These are phyloP conservation scores for Antedon bifida DNA, from an alignment of 35 echinoderm and acorn worm genomes.

Conservation along the genomic window DNA sequence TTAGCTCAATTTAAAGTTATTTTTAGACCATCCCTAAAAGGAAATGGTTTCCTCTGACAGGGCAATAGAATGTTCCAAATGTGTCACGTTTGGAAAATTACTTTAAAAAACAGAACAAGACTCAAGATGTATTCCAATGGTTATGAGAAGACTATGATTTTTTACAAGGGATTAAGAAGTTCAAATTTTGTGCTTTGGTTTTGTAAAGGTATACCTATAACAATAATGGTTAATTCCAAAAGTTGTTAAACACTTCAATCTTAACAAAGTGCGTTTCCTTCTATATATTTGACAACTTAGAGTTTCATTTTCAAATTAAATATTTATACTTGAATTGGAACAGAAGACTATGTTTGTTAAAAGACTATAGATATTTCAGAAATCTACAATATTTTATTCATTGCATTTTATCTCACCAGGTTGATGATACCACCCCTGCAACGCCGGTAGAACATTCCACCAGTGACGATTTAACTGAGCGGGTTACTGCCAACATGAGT, in stretches of 20 bases:
- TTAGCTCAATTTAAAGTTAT: no score
- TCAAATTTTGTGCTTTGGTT: no score
- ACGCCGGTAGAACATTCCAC: neutral
- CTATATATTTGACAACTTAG: neutral
- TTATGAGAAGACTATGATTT: no score
- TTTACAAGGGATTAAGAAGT: no score
- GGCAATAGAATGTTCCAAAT: neutral
- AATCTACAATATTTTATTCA: neutral
- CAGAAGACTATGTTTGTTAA: neutral
- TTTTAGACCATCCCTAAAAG: neutral
- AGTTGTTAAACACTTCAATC: neutral
- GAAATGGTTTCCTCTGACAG: neutral
- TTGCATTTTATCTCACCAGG: neutral
- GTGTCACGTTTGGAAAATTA: no score
- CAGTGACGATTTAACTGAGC: neutral
- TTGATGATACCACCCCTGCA: neutral
- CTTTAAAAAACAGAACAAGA: no score
- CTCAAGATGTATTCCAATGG: no score
- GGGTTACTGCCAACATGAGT: slow-evolving; percentile 23
- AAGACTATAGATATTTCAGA: neutral
- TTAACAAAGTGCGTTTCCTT: neutral
- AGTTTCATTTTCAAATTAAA: no score
- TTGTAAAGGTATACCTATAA: neutral
- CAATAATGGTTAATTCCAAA: neutral
- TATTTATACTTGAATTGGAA: neutral